phyloP scores from a whole-genome alignment of 2,888 invertebrate species.

The Microctonus hyperodae region DNA sequence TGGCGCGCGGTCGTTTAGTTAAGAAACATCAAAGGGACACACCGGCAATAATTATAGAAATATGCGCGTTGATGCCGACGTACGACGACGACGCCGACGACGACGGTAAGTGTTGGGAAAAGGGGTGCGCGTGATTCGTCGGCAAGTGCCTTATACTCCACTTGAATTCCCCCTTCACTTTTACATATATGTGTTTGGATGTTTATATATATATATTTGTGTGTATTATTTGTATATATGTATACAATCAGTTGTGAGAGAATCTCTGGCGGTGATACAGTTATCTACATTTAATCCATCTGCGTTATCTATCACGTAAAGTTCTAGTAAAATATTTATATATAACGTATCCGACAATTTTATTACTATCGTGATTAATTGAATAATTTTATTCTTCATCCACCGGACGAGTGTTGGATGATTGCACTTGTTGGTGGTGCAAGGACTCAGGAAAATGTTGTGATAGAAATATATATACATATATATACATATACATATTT shows the following conservation, averaged over 20 bases:
- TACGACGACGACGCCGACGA: conserved; percentile 33
- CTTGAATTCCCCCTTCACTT: conserved; percentile 29
- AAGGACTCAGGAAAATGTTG: background rate
- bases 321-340: background rate
- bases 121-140: conserved; percentile 39
- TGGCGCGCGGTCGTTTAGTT: conserved; percentile 46
- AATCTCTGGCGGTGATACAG: conserved; percentile 52
- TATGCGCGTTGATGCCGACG: conserved; percentile 57
- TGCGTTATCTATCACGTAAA: conserved; percentile 45
- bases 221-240: no score
- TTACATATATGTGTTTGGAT: conserved; percentile 15
- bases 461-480: background rate
- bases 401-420: background rate
- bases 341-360: conserved; percentile 2
- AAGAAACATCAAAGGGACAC: conserved; percentile 57
- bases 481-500: background rate
- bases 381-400: background rate
- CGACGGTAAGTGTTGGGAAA: conserved; percentile 36
- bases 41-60: conserved; percentile 63
- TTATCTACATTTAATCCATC: conserved; percentile 53
- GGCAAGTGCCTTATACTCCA: conserved; percentile 23
- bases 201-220: no score
- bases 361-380: background rate
- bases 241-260: conserved; percentile 15
- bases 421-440: conserved; percentile 4